These are phyloP conservation scores for Chloroclysta siterata DNA, from an alignment of 2,888 invertebrate species.

Conservation along the genomic window DNA sequence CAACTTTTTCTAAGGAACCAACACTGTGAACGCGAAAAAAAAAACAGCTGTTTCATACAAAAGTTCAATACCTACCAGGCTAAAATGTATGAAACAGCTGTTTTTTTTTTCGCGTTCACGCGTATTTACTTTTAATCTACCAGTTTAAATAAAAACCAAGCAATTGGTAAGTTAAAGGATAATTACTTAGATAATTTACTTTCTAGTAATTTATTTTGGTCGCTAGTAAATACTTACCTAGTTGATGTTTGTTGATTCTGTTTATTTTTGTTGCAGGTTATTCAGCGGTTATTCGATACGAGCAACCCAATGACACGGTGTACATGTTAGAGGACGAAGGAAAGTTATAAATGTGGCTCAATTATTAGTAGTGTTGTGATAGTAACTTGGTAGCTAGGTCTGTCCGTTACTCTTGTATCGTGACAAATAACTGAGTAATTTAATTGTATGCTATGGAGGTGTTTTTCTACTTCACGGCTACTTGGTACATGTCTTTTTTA, in stretches of 20 bases:
- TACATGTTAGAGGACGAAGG: conserved; percentile 84
- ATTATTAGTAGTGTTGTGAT: background rate
- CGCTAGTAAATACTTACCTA: no score
- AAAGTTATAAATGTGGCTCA: conserved; percentile 7
- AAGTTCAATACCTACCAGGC: no score
- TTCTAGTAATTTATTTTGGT: background rate
- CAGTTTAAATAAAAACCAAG: background rate
- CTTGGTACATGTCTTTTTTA: no score
- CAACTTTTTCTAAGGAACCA: no score
- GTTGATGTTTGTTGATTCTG: background rate
- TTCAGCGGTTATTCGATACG: conserved; percentile 83
- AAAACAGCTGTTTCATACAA: no score
- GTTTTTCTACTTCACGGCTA: no score
- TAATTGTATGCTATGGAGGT: no score
- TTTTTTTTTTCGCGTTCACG: no score
- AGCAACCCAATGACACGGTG: conserved; percentile 88
- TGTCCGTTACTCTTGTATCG: background rate
- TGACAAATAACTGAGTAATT: background rate
- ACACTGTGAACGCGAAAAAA: no score
- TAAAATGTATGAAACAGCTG: no score
- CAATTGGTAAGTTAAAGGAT: background rate
- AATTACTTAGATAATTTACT: background rate
- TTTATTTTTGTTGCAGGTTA: conserved; percentile 57
- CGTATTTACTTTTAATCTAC: background rate
- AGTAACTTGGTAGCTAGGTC: background rate